Evolutionary conservation across 92 coral and sea anemone species (phyloP).

Genomic region (Zoanthus solanderi): DNA sequence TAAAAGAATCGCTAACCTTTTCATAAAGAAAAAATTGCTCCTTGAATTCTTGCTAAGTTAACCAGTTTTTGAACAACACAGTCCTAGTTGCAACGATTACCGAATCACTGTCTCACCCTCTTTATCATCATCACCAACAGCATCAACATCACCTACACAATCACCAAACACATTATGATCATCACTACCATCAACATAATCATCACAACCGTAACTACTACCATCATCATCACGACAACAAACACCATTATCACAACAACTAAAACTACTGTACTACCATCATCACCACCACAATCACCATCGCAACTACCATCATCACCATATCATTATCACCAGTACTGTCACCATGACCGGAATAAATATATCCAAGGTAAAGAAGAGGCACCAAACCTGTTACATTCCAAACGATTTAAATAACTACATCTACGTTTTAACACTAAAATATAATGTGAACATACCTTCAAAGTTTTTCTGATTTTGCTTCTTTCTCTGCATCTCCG

Average conservation of each 20-base stretch:
- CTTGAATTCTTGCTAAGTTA: no score
- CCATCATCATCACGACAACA: no score
- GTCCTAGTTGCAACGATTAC: not conserved
- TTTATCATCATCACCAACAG: not conserved
- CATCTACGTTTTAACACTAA: no score
- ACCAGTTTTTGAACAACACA: no score
- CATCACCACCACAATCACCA: not conserved
- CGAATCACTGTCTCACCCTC: not conserved
- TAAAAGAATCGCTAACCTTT: no score
- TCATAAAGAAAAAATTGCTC: no score
- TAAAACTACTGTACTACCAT: not conserved
- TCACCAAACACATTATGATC: not conserved
- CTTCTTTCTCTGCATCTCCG: conserved; percentile 56
- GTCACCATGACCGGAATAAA: no score
- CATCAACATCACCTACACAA: not conserved
- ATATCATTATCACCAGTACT: no score
- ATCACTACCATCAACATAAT: not conserved
- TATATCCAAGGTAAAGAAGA: no score
- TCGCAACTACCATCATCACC: no score
- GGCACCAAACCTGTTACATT: no score
- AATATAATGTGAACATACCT: conserved; percentile 28
- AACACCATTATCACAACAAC: not conserved
- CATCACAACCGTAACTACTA: not conserved
- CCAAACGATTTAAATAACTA: no score
- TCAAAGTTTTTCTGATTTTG: conserved; percentile 72